These are phyloP conservation scores for Indri indri DNA, from an alignment of 2,113 vertebrate genomes.

Conservation along the genomic window DNA sequence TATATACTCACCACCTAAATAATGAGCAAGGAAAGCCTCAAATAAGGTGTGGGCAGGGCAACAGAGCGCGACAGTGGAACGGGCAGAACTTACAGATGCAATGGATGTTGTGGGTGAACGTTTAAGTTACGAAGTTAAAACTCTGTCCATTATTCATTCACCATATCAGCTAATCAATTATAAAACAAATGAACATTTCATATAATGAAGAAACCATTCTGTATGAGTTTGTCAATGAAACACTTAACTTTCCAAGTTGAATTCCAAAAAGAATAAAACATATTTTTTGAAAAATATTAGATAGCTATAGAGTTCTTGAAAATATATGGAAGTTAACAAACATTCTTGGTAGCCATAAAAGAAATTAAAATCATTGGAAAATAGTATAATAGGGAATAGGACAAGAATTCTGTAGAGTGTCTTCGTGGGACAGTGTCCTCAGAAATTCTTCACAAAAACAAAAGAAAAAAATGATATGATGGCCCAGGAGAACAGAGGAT, in stretches of 20 bases:
- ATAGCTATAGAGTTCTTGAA: neutral
- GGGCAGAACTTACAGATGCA: neutral
- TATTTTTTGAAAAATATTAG: neutral
- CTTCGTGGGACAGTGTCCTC: neutral
- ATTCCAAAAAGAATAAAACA: neutral
- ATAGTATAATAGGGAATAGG: neutral
- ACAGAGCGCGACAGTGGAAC: neutral
- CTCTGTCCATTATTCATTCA: neutral
- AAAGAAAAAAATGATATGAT: neutral
- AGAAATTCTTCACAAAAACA: neutral
- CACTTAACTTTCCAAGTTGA: neutral
- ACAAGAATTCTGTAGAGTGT: neutral
- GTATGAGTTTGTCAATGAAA: neutral
- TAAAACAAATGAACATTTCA: neutral
- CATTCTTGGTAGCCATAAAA: neutral
- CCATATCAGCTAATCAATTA: neutral
- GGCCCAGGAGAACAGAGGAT: neutral
- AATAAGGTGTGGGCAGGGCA: neutral
- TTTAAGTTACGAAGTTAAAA: neutral
- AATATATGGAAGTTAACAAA: neutral
- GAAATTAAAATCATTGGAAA: neutral
- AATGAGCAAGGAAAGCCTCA: neutral
- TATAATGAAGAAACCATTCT: neutral
- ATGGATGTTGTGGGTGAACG: neutral
- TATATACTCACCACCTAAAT: neutral